phyloP scores from a whole-genome alignment of 2,113 vertebrate species.

The Tupaia tana region DNA sequence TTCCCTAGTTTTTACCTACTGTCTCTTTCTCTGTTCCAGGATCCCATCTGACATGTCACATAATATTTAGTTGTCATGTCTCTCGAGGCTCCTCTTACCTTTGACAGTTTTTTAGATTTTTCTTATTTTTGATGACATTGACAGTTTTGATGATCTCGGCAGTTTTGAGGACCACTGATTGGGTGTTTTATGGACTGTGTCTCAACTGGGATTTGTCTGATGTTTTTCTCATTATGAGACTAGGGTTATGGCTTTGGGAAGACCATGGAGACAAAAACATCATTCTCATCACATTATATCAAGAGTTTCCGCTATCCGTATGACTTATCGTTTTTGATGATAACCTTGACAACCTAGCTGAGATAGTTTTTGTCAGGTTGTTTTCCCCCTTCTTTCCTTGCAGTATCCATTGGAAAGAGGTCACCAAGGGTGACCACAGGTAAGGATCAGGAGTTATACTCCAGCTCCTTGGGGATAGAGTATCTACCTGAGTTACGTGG shows the following conservation, averaged over 20 bases:
- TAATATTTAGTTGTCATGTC: neutral
- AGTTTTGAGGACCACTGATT: neutral
- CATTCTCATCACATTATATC: neutral
- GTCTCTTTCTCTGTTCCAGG: neutral
- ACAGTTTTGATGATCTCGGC: neutral
- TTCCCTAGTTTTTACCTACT: neutral
- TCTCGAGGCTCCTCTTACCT: neutral
- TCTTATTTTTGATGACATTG: neutral
- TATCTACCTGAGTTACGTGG: neutral
- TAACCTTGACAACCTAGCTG: neutral
- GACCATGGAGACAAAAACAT: neutral
- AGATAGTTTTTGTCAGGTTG: neutral
- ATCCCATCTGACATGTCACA: neutral
- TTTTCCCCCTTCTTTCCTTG: fast-evolving
- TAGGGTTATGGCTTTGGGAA: neutral
- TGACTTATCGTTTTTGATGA: neutral
- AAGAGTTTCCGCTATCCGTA: neutral
- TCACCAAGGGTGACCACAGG: too few relatives aligned
- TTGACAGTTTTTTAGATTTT: neutral
- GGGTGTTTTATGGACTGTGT: neutral
- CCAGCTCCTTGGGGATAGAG: neutral
- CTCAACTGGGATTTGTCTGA: neutral
- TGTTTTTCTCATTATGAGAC: neutral
- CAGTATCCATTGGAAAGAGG: neutral
- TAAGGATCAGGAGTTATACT: neutral